These are phyloP conservation scores for Uromys caudimaculatus DNA, from an alignment of 2,797 vertebrate genomes.

Conservation along the genomic window DNA sequence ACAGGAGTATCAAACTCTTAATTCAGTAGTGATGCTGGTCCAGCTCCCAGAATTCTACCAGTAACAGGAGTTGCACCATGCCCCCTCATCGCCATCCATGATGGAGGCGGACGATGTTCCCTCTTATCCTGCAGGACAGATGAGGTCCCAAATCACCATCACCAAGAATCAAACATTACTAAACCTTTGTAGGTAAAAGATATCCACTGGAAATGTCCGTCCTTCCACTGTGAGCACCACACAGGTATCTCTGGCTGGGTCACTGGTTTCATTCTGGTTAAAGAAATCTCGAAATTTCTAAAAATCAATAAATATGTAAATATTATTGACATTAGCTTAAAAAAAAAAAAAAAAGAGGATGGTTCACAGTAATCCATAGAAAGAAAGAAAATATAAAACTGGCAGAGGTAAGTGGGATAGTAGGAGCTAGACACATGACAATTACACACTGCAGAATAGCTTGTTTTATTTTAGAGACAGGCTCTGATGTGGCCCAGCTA, in stretches of 20 bases:
- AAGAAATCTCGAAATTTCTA: constrained; percentile 99
- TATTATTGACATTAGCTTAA: neutral
- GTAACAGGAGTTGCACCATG: neutral
- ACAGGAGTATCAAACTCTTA: neutral
- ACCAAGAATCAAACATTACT: constrained; percentile 68
- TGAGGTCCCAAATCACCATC: constrained; percentile 1
- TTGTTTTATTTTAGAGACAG: neutral
- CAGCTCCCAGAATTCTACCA: neutral
- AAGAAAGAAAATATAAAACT: constrained; percentile 22
- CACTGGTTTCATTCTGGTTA: constrained; percentile 95
- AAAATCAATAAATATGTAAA: constrained; percentile 57
- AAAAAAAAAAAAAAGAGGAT: neutral
- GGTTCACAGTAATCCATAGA: neutral
- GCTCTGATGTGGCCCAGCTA: neutral
- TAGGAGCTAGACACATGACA: neutral
- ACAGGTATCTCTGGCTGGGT: constrained; percentile 96
- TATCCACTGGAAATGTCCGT: constrained; percentile 96
- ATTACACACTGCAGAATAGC: neutral
- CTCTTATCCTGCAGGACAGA: neutral
- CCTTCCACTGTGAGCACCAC: constrained; percentile 97
- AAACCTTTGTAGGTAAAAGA: constrained; percentile 98
- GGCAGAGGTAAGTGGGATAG: neutral
- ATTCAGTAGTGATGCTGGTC: neutral
- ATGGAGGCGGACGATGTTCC: neutral
- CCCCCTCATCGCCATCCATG: neutral